These are phyloP conservation scores for Pseudolycoriella hygida DNA, from an alignment of 2,888 invertebrate species.

Conservation along the genomic window DNA sequence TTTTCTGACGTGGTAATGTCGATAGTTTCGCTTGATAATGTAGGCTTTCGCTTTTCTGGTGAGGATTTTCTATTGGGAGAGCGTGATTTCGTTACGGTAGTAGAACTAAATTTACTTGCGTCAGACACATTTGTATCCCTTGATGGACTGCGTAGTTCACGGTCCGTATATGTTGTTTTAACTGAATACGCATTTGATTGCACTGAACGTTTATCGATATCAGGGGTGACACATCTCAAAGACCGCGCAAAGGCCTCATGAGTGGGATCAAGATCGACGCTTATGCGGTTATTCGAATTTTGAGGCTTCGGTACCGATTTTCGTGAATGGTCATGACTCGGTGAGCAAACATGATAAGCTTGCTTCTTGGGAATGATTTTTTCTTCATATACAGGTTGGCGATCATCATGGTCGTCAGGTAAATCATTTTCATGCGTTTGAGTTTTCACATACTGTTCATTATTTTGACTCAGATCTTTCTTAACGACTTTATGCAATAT, in stretches of 20 bases:
- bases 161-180: constrained; percentile 32
- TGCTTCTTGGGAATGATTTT: too few species aligned
- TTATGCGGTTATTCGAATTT: constrained; percentile 38
- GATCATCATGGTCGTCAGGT: too few species aligned
- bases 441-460: background rate
- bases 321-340: too few species aligned
- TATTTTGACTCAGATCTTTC: background rate
- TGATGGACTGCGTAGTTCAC: constrained; percentile 24
- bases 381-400: too few species aligned
- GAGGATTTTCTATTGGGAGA: constrained; percentile 10
- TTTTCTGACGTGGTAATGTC: constrained; percentile 6
- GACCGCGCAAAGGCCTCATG: constrained; percentile 63
- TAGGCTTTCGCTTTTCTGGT: background rate
- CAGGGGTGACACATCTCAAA: constrained; percentile 44
- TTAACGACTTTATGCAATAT: background rate
- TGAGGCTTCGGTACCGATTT: constrained; percentile 27
- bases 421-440: too few species aligned
- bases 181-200: constrained; percentile 35
- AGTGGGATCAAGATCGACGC: constrained; percentile 47
- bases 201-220: constrained; percentile 30
- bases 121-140: constrained; percentile 26
- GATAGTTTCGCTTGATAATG: constrained; percentile 7
- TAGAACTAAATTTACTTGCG: constrained; percentile 24
- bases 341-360: too few species aligned
- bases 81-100: constrained; percentile 18